These are phyloP conservation scores for Medauroidea extradentata DNA, from an alignment of 1,140 invertebrate genomes.

Conservation along the genomic window DNA sequence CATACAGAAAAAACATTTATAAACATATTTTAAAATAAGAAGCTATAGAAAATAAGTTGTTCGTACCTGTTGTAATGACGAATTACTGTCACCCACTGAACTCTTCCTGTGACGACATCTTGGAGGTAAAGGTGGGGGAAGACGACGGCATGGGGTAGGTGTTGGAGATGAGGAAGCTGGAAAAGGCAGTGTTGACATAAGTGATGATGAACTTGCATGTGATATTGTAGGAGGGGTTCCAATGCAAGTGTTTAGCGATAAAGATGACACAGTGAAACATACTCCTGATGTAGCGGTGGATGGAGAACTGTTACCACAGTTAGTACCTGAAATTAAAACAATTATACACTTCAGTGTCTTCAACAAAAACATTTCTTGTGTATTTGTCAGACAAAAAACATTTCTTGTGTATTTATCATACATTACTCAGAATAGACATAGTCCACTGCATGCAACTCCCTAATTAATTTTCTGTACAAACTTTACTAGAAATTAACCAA, in stretches of 20 bases:
- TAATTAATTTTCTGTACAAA: too few relatives aligned
- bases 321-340: not conserved
- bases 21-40: too few relatives aligned
- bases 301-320: constrained; percentile 7
- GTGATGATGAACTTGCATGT: constrained; percentile 46
- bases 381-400: too few relatives aligned
- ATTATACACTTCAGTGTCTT: too few relatives aligned
- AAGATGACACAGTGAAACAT: not conserved
- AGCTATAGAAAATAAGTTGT: constrained; percentile 1
- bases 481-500: too few relatives aligned
- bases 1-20: too few relatives aligned
- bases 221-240: constrained; percentile 32
- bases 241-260: constrained; percentile 10
- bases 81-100: constrained; percentile 51
- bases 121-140: constrained; percentile 55
- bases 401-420: too few relatives aligned
- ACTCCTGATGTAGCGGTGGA: not conserved
- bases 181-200: constrained; percentile 43
- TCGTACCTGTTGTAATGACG: constrained; percentile 47
- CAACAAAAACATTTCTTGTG: too few relatives aligned
- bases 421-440: too few relatives aligned
- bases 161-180: constrained; percentile 33
- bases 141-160: constrained; percentile 41
- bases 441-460: too few relatives aligned
- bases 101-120: constrained; percentile 53